A percentile compares a stretch with the other conserved stretches of the same genome.
These are phyloP conservation scores for Aspidiotus destructor DNA, from an alignment of 2,888 invertebrate species.

Conservation along the genomic window DNA sequence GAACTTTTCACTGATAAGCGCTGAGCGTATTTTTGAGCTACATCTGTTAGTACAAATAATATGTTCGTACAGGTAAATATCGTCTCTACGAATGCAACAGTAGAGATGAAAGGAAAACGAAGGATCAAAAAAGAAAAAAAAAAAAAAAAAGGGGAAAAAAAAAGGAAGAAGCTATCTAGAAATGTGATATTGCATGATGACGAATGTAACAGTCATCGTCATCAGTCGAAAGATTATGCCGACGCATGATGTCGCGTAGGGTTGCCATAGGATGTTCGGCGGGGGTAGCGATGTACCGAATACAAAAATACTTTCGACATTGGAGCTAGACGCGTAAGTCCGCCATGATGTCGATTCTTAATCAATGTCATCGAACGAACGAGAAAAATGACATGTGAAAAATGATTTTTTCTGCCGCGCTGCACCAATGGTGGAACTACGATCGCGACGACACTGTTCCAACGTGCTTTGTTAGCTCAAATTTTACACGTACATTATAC, in stretches of 20 bases:
- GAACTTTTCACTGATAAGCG: no score
- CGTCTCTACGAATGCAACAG: background rate
- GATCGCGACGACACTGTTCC: no score
- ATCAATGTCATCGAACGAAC: constrained; percentile 21
- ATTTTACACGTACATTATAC: no score
- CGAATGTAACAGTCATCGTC: background rate
- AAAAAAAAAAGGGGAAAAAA: constrained; percentile 6
- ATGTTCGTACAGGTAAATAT: background rate
- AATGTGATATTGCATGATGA: constrained; percentile 15
- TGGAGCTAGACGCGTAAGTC: constrained; percentile 1
- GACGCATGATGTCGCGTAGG: background rate
- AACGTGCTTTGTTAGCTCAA: no score
- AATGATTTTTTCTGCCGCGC: constrained; percentile 11
- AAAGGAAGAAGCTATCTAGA: constrained; percentile 11
- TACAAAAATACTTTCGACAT: background rate
- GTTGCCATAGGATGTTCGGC: background rate
- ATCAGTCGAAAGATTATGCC: background rate
- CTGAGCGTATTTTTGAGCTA: no score
- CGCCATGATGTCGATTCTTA: constrained; percentile 28
- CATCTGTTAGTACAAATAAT: no score
- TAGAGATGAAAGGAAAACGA: background rate
- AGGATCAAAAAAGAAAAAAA: background rate
- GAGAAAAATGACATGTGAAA: constrained; percentile 26
- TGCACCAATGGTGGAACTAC: background rate
- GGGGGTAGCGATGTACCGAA: constrained; percentile 6